A percentile compares a stretch with the other conserved stretches of the same genome.
phyloP scores from a whole-genome alignment of 35 echinoderm and acorn worm species.

The Apostichopus californicus region DNA sequence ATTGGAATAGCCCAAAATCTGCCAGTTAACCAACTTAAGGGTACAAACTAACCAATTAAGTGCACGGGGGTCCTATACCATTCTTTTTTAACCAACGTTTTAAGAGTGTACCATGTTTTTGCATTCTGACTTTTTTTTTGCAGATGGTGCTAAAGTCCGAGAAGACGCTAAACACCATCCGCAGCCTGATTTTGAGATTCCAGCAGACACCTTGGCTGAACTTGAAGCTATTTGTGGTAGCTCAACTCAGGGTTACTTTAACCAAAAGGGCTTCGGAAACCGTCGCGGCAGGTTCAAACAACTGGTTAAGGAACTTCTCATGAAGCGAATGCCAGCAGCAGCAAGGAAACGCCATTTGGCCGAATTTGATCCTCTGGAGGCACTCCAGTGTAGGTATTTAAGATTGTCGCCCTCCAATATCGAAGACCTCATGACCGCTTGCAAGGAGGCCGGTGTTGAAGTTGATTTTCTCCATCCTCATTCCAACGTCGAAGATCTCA shows the following conservation, averaged over 20 bases:
- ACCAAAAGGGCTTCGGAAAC: background rate
- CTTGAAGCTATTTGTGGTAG: slow-evolving; percentile 17
- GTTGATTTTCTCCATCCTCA: slow-evolving; percentile 29
- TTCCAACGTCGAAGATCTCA: slow-evolving; percentile 11
- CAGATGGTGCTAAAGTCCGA: background rate
- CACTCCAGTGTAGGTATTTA: slow-evolving; percentile 53
- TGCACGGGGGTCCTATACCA: no score
- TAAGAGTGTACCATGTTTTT: no score
- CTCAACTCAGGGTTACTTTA: slow-evolving; percentile 21
- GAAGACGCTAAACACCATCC: background rate
- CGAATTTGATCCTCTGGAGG: slow-evolving; percentile 51
- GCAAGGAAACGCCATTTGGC: slow-evolving; percentile 33
- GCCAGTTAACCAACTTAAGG: no score
- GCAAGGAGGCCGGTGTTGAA: slow-evolving; percentile 1
- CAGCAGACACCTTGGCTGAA: slow-evolving; percentile 15
- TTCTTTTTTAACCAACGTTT: no score
- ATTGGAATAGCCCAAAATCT: no score
- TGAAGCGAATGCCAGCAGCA: slow-evolving; percentile 26
- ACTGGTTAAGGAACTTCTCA: slow-evolving; percentile 40
- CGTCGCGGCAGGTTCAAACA: slow-evolving; percentile 41
- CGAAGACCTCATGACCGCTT: background rate
- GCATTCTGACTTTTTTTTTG: no score
- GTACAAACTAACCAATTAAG: no score
- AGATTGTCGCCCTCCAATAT: slow-evolving; percentile 44
- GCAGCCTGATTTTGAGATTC: background rate